Evolutionary conservation across 2,113 vertebrate genomes (phyloP), one percentile per base, ranked within the genome.

Genomic region (Pelusios castaneus): DNA sequence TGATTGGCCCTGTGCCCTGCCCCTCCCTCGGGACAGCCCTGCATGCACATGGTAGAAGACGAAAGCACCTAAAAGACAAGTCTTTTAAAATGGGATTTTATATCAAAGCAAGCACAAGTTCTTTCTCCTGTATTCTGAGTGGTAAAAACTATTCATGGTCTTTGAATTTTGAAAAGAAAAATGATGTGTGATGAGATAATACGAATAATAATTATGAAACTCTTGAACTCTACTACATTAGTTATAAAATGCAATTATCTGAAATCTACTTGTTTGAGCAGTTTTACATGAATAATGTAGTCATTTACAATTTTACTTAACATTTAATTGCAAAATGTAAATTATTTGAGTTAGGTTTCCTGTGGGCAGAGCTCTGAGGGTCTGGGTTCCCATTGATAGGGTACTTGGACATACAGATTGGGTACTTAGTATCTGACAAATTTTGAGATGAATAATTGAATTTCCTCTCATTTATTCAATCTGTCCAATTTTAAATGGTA

Each of bases 121-220:
- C 38, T 56, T 56, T 56, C 55, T 56, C 55, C 55, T 25, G n/a
- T 19, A 75, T 22, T 56, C 56, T n/a, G 27, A 63, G 19, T 51
- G 83, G 38, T 73, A 81, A n/a, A 4, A 67, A 90, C 45, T 85
- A 88, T 75, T 73, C 56, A 81, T 22, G 80, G 47, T 31, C 11
- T 49, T 87, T 79, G 63, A 91, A 81, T 12, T 49, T 80, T 77
- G 17, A 24, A 56, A 10, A 88, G 60, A 22, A 34, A 24, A 89
- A 41, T 51, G n/a, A 58, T 70, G 60, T 89, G 17, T 79, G 76
- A 85, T 91, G 79, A 86, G 47, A 91, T 81, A 45, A 3, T 82
- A 31, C 84, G 89, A 90, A 88, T 70, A 85, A 55, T 91, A 83
- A 56, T 87, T 81, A 82, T 91, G 34, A 85, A 84, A 67, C 49